phyloP scores from a whole-genome alignment of 2,888 invertebrate species.

The Sycophila texana region DNA sequence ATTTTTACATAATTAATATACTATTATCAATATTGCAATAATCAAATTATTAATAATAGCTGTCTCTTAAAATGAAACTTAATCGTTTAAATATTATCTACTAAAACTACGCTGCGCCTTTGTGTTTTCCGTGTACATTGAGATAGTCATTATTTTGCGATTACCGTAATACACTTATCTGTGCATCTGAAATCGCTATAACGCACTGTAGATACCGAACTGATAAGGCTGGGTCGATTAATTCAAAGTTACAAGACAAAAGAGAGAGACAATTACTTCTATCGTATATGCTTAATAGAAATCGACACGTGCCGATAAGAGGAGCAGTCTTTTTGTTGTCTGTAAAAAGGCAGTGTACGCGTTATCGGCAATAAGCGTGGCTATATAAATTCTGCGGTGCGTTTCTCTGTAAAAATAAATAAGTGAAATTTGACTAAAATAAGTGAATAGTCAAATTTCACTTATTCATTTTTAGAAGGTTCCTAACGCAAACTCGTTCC shows the following conservation, averaged over 20 bases:
- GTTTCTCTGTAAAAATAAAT: no score
- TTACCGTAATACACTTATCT: constrained; percentile 25
- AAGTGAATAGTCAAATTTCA: no score
- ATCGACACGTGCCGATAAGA: constrained; percentile 17
- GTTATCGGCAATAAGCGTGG: background rate
- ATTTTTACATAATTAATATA: no score
- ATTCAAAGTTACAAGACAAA: constrained; percentile 33
- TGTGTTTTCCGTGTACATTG: background rate
- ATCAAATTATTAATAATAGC: no score
- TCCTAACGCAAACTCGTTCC: constrained; percentile 12
- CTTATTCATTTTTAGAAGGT: no score
- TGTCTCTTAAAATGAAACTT: no score
- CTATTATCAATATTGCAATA: no score
- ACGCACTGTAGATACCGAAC: background rate
- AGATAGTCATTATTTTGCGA: background rate
- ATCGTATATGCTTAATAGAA: constrained; percentile 23
- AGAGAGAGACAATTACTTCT: constrained; percentile 11
- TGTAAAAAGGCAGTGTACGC: constrained; percentile 7
- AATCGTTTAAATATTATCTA: background rate
- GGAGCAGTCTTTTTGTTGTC: constrained; percentile 30
- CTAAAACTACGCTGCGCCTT: background rate
- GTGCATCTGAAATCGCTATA: background rate
- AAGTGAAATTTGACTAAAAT: no score
- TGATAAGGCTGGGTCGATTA: constrained; percentile 11
- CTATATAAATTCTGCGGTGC: background rate